Evolutionary conservation across 2,113 vertebrate genomes (phyloP).

Genomic region (Etheostoma spectabile): DNA sequence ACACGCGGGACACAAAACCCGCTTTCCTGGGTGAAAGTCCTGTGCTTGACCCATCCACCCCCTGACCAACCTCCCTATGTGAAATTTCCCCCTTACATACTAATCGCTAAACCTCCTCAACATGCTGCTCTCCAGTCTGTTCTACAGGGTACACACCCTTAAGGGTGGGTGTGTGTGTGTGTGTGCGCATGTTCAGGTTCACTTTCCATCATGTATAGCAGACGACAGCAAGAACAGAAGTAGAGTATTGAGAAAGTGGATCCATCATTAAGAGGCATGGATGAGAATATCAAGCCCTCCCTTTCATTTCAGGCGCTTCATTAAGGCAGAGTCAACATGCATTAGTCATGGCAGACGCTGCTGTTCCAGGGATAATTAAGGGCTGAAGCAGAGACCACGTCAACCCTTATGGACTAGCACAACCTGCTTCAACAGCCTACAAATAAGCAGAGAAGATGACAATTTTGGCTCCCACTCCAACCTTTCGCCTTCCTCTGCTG

Average conservation of each 20-base stretch:
- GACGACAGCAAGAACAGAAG: slow-evolving; percentile 6
- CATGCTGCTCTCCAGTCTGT: too few species aligned
- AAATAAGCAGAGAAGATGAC: not conserved
- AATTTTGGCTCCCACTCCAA: not conserved
- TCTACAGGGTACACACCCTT: not conserved
- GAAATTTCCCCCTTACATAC: too few species aligned
- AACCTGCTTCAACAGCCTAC: slow-evolving; percentile 27
- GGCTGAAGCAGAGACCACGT: slow-evolving; percentile 37
- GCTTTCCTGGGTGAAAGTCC: too few species aligned
- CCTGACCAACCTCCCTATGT: too few species aligned
- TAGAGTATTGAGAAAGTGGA: slow-evolving; percentile 30
- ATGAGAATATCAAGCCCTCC: slow-evolving; percentile 55
- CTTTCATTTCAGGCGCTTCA: slow-evolving; percentile 75
- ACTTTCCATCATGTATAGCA: slow-evolving; percentile 32
- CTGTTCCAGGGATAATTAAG: slow-evolving; percentile 67
- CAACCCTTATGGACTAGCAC: slow-evolving; percentile 41
- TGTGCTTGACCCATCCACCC: too few species aligned
- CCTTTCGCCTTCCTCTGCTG: not conserved
- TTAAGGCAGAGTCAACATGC: slow-evolving; percentile 78
- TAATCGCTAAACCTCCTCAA: too few species aligned
- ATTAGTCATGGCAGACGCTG: slow-evolving; percentile 69
- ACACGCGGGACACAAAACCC: too few species aligned
- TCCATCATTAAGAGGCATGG: slow-evolving; percentile 76
- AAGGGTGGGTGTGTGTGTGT: not conserved
- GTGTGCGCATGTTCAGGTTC: slow-evolving; percentile 15